phyloP scores from a whole-genome alignment of 2,888 invertebrate genomes.

The Hyposoter dolosus region DNA sequence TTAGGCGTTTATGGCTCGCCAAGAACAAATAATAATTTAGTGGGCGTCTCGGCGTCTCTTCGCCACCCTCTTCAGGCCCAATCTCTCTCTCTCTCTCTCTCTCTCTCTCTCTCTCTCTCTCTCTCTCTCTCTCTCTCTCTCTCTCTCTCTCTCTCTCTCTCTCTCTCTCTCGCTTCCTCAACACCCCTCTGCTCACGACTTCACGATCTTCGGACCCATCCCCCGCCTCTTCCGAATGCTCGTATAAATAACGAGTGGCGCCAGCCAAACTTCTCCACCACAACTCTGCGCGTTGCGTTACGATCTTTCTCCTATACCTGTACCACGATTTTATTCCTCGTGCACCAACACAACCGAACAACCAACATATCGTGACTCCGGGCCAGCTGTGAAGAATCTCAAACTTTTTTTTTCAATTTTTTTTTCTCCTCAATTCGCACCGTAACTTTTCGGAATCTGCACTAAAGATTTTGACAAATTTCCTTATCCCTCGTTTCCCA shows the following conservation, averaged over 20 bases:
- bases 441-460: neutral
- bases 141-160: slow-evolving; percentile 41
- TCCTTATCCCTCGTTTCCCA: too few relatives aligned
- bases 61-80: slow-evolving; percentile 64
- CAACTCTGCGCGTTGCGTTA: slow-evolving; percentile 74
- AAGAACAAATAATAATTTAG: slow-evolving; percentile 85
- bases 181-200: slow-evolving; percentile 49
- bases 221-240: slow-evolving; percentile 64
- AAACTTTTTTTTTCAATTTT: neutral
- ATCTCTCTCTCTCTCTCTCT: slow-evolving; percentile 41
- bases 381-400: slow-evolving; percentile 42
- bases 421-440: too few relatives aligned
- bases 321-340: slow-evolving; percentile 43
- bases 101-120: slow-evolving; percentile 37
- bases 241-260: slow-evolving; percentile 84
- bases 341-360: neutral
- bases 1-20: slow-evolving; percentile 84
- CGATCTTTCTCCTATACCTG: slow-evolving; percentile 70
- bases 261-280: slow-evolving; percentile 80
- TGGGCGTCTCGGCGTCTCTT: slow-evolving; percentile 81
- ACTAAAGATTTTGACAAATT: neutral
- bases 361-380: neutral
- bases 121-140: slow-evolving; percentile 36
- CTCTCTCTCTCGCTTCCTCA: slow-evolving; percentile 30
- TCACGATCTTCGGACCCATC: slow-evolving; percentile 57